These are phyloP conservation scores for Scaptomyza pallida DNA, from an alignment of 1,140 invertebrate genomes.

Conservation along the genomic window DNA sequence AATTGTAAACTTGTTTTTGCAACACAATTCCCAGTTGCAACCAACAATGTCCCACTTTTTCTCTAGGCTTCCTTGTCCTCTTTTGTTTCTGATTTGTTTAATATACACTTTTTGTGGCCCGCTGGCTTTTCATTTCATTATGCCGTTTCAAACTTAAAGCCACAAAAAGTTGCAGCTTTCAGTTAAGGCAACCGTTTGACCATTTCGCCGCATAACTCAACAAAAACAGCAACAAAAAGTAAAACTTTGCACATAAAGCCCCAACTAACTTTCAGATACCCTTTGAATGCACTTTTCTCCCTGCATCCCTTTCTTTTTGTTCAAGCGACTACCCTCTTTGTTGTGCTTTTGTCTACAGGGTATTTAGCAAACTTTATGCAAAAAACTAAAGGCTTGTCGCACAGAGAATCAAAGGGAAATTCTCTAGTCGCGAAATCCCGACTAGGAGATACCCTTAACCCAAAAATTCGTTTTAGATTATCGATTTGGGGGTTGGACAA, in stretches of 20 bases:
- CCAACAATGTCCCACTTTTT: too few relatives aligned
- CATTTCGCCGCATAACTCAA: constrained; percentile 38
- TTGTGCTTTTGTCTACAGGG: background rate
- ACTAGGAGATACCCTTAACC: too few relatives aligned
- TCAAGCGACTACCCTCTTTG: background rate
- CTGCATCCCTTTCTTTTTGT: background rate
- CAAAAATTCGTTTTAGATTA: too few relatives aligned
- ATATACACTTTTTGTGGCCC: constrained; percentile 17
- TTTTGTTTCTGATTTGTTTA: constrained; percentile 30
- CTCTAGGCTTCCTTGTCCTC: background rate
- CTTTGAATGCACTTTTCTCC: background rate
- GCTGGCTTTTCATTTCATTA: constrained; percentile 45
- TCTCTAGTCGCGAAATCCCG: too few relatives aligned
- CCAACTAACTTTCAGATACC: background rate
- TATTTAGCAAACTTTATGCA: constrained; percentile 25
- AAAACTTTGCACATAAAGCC: background rate
- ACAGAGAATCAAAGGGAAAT: too few relatives aligned
- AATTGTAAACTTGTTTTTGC: background rate
- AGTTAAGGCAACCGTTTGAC: constrained; percentile 35
- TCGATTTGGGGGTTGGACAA: too few relatives aligned
- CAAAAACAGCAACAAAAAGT: background rate
- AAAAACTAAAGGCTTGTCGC: constrained; percentile 36
- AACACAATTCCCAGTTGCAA: background rate
- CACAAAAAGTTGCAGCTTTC: constrained; percentile 39
- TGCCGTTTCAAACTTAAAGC: constrained; percentile 35